These are phyloP conservation scores for Orthosia gracilis DNA, from an alignment of 2,888 invertebrate species.

Conservation along the genomic window DNA sequence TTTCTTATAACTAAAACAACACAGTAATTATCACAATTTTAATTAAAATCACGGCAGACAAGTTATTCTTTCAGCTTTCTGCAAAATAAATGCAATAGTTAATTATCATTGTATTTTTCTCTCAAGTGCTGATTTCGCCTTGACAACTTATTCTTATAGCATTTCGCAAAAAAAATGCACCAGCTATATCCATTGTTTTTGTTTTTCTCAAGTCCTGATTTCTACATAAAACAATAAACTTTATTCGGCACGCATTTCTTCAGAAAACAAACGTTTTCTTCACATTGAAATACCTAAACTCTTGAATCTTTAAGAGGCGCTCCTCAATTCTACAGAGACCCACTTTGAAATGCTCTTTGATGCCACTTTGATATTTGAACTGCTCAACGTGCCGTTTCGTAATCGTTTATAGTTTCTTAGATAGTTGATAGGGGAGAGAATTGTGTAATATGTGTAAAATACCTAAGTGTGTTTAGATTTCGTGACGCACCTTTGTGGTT, in stretches of 20 bases:
- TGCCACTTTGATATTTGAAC: conserved; percentile 75
- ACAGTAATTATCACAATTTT: not conserved
- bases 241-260: conserved; percentile 19
- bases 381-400: conserved; percentile 40
- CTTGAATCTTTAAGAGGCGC: conserved; percentile 20
- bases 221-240: conserved; percentile 26
- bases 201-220: conserved; percentile 19
- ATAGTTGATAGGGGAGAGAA: conserved; percentile 14
- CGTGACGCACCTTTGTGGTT: not conserved
- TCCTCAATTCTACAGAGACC: conserved; percentile 33
- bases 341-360: conserved; percentile 46
- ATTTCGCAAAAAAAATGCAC: not conserved
- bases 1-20: conserved; percentile 23
- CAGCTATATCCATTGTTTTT: conserved; percentile 17
- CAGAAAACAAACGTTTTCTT: conserved; percentile 24
- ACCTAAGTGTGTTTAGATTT: not conserved
- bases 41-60: not conserved
- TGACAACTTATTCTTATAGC: not conserved
- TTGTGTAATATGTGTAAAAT: conserved; percentile 12
- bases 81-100: not conserved
- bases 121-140: no score
- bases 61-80: not conserved
- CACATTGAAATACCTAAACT: conserved; percentile 10
- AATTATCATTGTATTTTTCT: no score
- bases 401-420: conserved; percentile 56